A percentile compares a stretch with the other conserved stretches of the same genome.
phyloP scores from a whole-genome alignment of 2,888 invertebrate species.

The Plagodis pulveraria region DNA sequence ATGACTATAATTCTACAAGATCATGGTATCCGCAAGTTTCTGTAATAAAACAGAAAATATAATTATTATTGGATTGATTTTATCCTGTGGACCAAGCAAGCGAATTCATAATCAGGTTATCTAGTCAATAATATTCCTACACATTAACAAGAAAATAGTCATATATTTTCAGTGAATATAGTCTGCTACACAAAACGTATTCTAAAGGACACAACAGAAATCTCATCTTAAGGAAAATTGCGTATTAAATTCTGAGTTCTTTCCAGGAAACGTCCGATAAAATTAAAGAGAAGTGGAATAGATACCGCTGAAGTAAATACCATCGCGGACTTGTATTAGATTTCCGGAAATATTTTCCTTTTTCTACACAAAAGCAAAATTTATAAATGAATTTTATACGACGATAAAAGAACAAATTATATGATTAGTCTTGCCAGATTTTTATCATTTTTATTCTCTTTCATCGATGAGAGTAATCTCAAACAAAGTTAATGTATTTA shows the following conservation, averaged over 20 bases:
- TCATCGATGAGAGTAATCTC: no score
- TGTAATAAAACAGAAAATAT: neutral
- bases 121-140: no score
- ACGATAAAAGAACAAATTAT: no score
- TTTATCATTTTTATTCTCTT: no score
- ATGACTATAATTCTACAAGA: no score
- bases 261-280: conserved; percentile 16
- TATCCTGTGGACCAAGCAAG: no score
- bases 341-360: neutral
- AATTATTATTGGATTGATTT: neutral
- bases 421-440: no score
- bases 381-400: no score
- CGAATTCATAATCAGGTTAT: no score
- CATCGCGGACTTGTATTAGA: conserved; percentile 1
- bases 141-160: conserved; percentile 7
- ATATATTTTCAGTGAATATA: conserved; percentile 14
- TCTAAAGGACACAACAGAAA: conserved; percentile 15
- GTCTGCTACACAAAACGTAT: conserved; percentile 14
- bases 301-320: conserved; percentile 1
- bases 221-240: conserved; percentile 18
- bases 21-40: no score
- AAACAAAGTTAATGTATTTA: no score
- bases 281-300: conserved; percentile 13
- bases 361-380: no score
- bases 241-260: conserved; percentile 21